Evolutionary conservation across 2,888 invertebrate species (phyloP), one percentile per base, ranked within the genome.

Genomic region (Dyspetes luteomarginatus): DNA sequence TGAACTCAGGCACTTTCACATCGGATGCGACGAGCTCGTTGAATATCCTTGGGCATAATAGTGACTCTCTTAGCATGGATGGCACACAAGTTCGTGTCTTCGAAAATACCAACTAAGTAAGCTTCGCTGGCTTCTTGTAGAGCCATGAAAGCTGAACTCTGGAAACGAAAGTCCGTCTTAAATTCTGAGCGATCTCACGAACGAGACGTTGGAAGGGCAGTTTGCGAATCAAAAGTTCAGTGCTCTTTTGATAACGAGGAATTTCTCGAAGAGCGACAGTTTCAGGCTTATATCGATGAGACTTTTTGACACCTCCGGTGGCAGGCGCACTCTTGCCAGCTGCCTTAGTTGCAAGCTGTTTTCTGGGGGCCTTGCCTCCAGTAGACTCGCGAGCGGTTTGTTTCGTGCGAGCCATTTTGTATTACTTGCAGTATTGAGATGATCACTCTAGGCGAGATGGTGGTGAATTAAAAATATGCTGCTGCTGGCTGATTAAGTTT

Each of bases 51-150:
- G 12, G 94, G 94, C 94, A 94, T 94, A 87, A 94, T 94, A 82
- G 95, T 95, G 15, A 95, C 95, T 80, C 95, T 92, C 91, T 95
- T 95, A 84, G 95, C 96, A 87, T 96, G 96, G 85, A 96, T 96
- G 48, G 96, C 96, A 90, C 96, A 96, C 86, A 96, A 92, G 90
- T 96, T 96, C 28, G 96, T 96, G 87, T 96, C 96, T 89, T 96
- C 96, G 88, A 96, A 96, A 0, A 96, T 91, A 4, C 95, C 95
- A 9, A 95, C 95, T 28, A 95, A 88, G 86, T 95, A 93, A 83
- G 94, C 93, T 89, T 95, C 93, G 85, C 94, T 93, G 95, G 94
- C 94, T 83, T 94, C 94, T 83, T 95, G 95, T 17, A 95, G 92
- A 68, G 95, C 95, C 92, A 94, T 94, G 0, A 95, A 95, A 3